Conservation (phyloP, 1,140 invertebrate species). For the Aphaenogaster floridana region DNA sequence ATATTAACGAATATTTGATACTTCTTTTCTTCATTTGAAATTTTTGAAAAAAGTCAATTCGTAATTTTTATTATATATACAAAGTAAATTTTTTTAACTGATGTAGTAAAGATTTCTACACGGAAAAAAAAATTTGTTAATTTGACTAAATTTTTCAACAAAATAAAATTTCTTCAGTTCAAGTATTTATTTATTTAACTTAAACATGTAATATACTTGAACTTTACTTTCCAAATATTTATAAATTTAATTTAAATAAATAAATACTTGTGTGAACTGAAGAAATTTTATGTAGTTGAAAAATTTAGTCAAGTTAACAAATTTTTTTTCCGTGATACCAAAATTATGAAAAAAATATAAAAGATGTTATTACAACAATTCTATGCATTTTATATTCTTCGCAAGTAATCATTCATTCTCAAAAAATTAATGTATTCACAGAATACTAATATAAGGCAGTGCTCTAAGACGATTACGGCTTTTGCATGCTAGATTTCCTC, state of each 20-base stretch:
- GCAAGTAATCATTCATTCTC: neutral
- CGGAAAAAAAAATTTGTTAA: no score
- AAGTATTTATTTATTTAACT: no score
- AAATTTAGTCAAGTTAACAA: no score
- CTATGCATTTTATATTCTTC: neutral
- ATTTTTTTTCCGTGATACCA: neutral
- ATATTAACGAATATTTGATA: neutral
- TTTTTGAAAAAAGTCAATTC: neutral
- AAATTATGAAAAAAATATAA: neutral
- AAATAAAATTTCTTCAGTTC: no score
- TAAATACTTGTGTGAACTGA: no score
- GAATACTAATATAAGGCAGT: neutral
- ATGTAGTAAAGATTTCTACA: neutral
- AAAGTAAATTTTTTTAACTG: conserved; percentile 1
- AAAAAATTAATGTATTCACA: neutral
- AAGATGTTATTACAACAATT: neutral
- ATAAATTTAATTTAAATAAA: no score
- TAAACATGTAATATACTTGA: no score
- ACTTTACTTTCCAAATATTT: no score
- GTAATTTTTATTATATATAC: neutral
- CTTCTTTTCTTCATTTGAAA: neutral
- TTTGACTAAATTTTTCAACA: no score
- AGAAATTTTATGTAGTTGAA: no score
- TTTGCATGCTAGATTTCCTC: conserved; percentile 7
- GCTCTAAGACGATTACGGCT: conserved; percentile 28